Percentiles rank a stretch among this genome's conserved stretches.
Conservation (phyloP, 2,888 invertebrate genomes). For the Notodonta dromedarius region DNA sequence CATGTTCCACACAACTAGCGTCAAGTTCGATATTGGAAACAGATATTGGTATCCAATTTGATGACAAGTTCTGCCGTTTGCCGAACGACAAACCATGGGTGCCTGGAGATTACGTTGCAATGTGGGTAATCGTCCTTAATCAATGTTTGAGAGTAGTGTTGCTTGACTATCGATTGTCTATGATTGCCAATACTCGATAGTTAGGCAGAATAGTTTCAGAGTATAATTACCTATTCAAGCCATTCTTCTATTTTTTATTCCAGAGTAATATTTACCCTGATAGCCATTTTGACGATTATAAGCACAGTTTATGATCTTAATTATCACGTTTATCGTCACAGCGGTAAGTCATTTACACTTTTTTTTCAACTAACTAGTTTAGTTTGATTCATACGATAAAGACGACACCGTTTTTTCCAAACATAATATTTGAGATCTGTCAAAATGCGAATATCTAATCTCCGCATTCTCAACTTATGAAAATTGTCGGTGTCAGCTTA, state of each 20-base stretch:
- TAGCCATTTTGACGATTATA: constrained; percentile 49
- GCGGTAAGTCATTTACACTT: constrained; percentile 35
- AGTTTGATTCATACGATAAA: no score
- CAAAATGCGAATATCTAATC: no score
- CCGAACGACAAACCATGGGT: constrained; percentile 70
- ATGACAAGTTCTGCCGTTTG: constrained; percentile 60
- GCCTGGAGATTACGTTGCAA: constrained; percentile 63
- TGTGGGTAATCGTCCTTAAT: constrained; percentile 54
- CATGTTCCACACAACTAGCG: constrained; percentile 59
- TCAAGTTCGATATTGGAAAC: constrained; percentile 45
- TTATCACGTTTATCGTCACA: constrained; percentile 32
- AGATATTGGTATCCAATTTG: constrained; percentile 41
- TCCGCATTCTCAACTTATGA: no score
- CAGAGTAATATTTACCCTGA: constrained; percentile 47
- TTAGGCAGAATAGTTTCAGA: no score
- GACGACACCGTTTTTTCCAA: no score
- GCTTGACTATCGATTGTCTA: no score
- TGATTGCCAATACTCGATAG: no score
- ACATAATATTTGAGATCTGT: no score
- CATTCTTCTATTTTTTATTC: constrained; percentile 24
- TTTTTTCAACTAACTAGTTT: no score
- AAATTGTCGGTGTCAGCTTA: no score
- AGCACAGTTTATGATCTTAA: constrained; percentile 55
- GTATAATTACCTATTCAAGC: no score
- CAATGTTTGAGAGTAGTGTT: no score